Evolutionary conservation across 1,140 invertebrate species (phyloP).

Genomic region (Euglossa dilemma): DNA sequence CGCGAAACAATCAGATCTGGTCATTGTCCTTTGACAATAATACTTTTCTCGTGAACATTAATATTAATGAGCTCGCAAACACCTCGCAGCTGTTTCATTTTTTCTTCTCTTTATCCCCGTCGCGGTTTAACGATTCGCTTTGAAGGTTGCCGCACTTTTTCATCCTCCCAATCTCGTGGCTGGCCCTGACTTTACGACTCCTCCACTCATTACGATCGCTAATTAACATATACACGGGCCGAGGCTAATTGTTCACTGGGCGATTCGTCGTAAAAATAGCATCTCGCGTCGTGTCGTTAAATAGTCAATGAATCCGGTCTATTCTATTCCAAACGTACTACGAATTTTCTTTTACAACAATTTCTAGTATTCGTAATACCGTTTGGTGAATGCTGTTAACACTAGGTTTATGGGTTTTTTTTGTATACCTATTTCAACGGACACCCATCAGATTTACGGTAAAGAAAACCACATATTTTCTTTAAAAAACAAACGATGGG

Average conservation of each 20-base stretch:
- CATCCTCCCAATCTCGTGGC: not conserved
- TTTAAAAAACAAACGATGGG: too few species aligned
- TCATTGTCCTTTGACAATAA: not conserved
- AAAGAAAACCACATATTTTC: too few species aligned
- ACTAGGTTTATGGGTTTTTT: too few species aligned
- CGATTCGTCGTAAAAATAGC: conserved; percentile 40
- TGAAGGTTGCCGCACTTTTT: conserved; percentile 7
- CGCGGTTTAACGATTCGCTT: conserved; percentile 12
- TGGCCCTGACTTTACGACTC: conserved; percentile 51
- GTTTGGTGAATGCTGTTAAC: too few species aligned
- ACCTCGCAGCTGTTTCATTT: not conserved
- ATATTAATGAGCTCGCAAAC: conserved; percentile 32
- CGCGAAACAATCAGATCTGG: not conserved
- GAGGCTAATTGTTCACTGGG: conserved; percentile 55
- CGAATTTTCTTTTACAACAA: not conserved
- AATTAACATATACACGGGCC: conserved; percentile 52
- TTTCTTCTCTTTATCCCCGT: not conserved
- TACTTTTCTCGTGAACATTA: not conserved
- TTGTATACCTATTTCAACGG: too few species aligned
- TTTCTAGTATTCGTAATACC: not conserved
- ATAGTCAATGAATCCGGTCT: conserved; percentile 6
- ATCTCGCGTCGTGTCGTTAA: conserved; percentile 39
- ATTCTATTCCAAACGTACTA: not conserved
- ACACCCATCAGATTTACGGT: too few species aligned
- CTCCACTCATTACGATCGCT: conserved; percentile 47